phyloP scores from a whole-genome alignment of 1,140 invertebrate genomes.

The Drosophila kohkoa region DNA sequence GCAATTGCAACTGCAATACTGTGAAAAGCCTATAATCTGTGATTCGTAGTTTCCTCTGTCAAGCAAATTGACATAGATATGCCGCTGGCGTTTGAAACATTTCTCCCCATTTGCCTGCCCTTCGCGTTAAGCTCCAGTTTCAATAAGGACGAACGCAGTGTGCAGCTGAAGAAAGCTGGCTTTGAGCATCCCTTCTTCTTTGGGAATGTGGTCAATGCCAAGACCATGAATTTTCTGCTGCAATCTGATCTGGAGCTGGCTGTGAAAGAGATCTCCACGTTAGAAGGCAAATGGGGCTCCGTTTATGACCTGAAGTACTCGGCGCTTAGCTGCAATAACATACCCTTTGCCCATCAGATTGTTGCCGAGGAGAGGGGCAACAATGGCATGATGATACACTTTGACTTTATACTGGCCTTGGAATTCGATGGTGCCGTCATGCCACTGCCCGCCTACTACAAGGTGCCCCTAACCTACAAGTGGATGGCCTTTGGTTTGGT shows the following conservation, averaged over 20 bases:
- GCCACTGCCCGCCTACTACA: constrained; percentile 38
- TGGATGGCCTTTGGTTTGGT: constrained; percentile 57
- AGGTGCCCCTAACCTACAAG: constrained; percentile 21
- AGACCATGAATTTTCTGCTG: constrained; percentile 47
- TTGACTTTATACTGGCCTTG: constrained; percentile 58
- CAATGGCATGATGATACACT: constrained; percentile 25
- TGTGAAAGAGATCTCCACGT: neutral
- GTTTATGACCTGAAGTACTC: constrained; percentile 42
- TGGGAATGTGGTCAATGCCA: constrained; percentile 44
- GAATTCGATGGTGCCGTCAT: constrained; percentile 34
- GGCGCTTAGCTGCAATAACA: neutral
- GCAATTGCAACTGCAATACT: neutral
- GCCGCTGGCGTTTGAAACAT: constrained; percentile 57
- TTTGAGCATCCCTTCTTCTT: constrained; percentile 50
- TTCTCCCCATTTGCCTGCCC: constrained; percentile 52
- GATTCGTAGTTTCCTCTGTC: constrained; percentile 39
- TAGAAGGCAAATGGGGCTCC: neutral
- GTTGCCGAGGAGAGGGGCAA: constrained; percentile 17
- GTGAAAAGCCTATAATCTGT: too few species aligned
- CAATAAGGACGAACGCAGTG: constrained; percentile 29
- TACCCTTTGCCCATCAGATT: constrained; percentile 55
- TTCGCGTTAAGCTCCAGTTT: constrained; percentile 17
- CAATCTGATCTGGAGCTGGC: constrained; percentile 32
- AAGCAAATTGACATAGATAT: constrained; percentile 32
- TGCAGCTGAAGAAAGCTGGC: constrained; percentile 14